Conservation (phyloP, 1,140 invertebrate genomes). For the Meteorus sp. region DNA sequence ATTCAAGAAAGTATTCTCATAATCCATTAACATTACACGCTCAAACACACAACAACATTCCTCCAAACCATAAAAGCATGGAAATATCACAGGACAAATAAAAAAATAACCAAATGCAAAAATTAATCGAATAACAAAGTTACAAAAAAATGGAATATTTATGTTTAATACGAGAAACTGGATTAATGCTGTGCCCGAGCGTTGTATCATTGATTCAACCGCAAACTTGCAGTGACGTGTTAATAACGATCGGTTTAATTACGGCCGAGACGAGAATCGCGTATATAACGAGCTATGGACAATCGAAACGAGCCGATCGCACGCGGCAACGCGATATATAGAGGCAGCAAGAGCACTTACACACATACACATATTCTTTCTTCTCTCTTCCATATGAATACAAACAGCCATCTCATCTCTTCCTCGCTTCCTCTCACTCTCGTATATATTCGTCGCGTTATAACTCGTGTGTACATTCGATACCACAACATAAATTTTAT, state of each 20-base stretch:
- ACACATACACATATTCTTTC: background rate
- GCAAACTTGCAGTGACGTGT: constrained; percentile 19
- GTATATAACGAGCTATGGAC: constrained; percentile 20
- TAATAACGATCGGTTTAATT: constrained; percentile 27
- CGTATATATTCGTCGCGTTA: constrained; percentile 12
- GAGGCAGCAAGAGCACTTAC: background rate
- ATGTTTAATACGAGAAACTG: background rate
- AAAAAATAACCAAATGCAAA: too few relatives aligned
- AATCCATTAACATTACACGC: too few relatives aligned
- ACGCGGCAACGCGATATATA: background rate
- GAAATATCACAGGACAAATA: too few relatives aligned
- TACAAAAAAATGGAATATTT: background rate
- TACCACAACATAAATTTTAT: constrained; percentile 28
- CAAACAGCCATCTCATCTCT: background rate
- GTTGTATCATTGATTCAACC: constrained; percentile 13
- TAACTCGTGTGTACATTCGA: constrained; percentile 28
- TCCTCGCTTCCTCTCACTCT: background rate
- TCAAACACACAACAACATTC: too few relatives aligned
- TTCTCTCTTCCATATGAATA: background rate
- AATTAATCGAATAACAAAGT: background rate
- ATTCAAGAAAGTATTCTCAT: too few relatives aligned
- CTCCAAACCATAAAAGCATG: too few relatives aligned
- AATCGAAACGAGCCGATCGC: constrained; percentile 25
- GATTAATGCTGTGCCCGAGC: background rate
- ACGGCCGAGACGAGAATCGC: constrained; percentile 16